A percentile compares a stretch with the other conserved stretches of the same genome.
These are phyloP conservation scores for Tenebrio molitor DNA, from an alignment of 1,140 invertebrate species.

Conservation along the genomic window DNA sequence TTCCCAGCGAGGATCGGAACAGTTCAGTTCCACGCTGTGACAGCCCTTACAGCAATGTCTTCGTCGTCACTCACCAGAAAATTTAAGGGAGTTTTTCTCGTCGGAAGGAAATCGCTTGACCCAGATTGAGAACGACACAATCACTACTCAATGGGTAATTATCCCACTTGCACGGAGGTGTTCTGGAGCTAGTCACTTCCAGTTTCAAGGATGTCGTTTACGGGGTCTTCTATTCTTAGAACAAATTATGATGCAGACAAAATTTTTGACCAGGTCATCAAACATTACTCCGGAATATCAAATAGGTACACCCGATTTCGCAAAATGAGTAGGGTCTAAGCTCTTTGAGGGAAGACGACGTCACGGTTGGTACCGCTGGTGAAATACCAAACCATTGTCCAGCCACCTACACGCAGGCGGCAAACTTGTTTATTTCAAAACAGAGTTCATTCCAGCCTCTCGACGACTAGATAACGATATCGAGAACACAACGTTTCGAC, in stretches of 20 bases:
- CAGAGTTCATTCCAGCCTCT: constrained; percentile 41
- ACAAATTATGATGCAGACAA: too few relatives aligned
- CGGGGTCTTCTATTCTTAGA: constrained; percentile 19
- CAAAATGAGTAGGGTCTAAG: constrained; percentile 34
- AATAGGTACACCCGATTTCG: constrained; percentile 17
- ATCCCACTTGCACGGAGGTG: too few relatives aligned
- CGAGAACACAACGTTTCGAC: constrained; percentile 41
- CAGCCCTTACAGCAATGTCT: too few relatives aligned
- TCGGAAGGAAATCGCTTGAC: too few relatives aligned
- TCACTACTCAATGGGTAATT: too few relatives aligned
- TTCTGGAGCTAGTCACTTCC: too few relatives aligned
- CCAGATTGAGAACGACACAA: too few relatives aligned
- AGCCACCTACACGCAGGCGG: constrained; percentile 43
- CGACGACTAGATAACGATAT: constrained; percentile 44
- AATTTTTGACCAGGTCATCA: neutral
- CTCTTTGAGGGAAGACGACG: constrained; percentile 5
- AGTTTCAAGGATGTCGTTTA: constrained; percentile 1
- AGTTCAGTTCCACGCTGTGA: constrained; percentile 37
- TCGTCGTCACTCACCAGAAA: too few relatives aligned
- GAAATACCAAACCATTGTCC: constrained; percentile 46
- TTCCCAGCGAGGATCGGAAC: constrained; percentile 1
- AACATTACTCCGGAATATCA: constrained; percentile 20
- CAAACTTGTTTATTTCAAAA: constrained; percentile 48
- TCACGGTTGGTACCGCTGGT: constrained; percentile 33
- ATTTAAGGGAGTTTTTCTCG: too few relatives aligned